Base-by-base conservation (phyloP, 2,888 invertebrate genomes). In the Selenia dentaria region DNA sequence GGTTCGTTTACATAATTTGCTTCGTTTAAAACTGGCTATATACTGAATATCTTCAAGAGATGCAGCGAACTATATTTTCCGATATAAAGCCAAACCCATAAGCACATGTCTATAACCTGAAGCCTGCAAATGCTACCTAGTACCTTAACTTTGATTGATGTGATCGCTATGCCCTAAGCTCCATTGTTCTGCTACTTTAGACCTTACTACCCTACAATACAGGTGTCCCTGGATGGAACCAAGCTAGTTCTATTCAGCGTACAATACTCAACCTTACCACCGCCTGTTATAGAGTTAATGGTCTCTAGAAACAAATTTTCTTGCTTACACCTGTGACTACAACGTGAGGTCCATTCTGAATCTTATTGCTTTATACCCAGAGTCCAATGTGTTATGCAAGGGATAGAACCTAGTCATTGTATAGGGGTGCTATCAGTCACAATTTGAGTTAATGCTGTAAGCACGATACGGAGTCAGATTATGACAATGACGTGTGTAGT, bases 351-450 rank as follows among this genome's bases (percentile, higher is more conserved):
- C 12, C 9, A 31, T 10, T 18, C 9, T 40, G 6, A 31, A 25
- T 20, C 31, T 14, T 46, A 36, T 16, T 5, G 0, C 4, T 16
- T n/a, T n/a, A 9, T 16, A 14, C 10, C 3, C 36, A 40, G 8
- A 27, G 31, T n/a, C 6, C 8, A 32, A 5, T 31, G 4, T 40
- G 6, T 1, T 6, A 8, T 6, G 13, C 1, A 3, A 11, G 12
- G 10, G 6, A 5, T 24, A 11, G n/a, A 2, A 26, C 20, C 28
- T 14, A 35, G 24, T 37, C 37, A 41, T 40, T 32, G 31, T 38
- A 33, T 34, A 35, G 37, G 34, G 49, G 13, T 45, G 57, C 67
- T 59, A 80, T 83, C 74, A 71, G 74, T 83, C 83, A 83, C 79
- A 70, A 79, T 82, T 73, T 74, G 74, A 74, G 67, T 58, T 72